A percentile compares a stretch with the other conserved stretches of the same genome.
Conservation (phyloP, 2,797 vertebrate genomes). For the Arctocebus calabarensis region DNA sequence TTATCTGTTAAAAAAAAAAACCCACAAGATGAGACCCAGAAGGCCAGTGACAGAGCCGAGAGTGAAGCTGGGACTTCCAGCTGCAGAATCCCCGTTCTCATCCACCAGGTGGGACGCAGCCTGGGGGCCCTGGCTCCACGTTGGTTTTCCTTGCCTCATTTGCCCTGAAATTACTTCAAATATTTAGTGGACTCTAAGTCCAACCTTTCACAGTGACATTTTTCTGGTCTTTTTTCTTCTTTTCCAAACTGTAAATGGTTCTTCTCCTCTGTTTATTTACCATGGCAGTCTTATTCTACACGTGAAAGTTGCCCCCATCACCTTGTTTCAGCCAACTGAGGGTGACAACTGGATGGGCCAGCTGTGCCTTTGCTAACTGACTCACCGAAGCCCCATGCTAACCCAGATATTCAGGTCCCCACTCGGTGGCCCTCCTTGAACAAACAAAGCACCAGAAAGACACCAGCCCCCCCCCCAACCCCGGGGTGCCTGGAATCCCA, state of each 20-base stretch:
- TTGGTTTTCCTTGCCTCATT: neutral
- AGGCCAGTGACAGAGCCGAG: neutral
- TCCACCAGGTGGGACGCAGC: rapidly evolving
- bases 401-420: neutral
- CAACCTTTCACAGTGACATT: neutral
- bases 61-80: neutral
- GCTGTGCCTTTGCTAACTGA: neutral
- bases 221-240: neutral
- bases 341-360: neutral
- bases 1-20: too few species aligned
- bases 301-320: rapidly evolving
- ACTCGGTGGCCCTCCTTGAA: rapidly evolving
- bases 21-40: rapidly evolving
- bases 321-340: neutral
- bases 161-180: neutral
- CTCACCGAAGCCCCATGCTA: neutral
- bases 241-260: neutral
- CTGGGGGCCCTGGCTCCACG: rapidly evolving
- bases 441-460: neutral
- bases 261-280: neutral
- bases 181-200: neutral
- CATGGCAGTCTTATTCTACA: neutral
- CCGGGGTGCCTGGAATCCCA: rapidly evolving
- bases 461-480: too few species aligned
- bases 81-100: rapidly evolving